phyloP scores from a whole-genome alignment of 2,113 vertebrate species.

The Alethe castanea region DNA sequence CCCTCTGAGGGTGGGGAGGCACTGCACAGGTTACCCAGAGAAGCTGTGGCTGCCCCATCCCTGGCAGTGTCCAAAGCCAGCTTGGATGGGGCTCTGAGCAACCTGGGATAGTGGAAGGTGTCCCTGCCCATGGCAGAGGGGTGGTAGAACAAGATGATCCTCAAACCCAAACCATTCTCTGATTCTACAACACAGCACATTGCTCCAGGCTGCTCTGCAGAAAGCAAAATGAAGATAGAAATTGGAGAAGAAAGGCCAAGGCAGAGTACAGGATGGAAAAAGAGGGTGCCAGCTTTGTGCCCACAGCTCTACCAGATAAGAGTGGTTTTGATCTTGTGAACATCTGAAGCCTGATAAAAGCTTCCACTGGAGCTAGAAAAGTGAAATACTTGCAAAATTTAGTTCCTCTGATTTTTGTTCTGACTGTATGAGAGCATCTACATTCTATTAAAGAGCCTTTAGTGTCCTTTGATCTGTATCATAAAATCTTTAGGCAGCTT shows the following conservation, averaged over 20 bases:
- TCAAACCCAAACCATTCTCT: background rate
- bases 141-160: background rate
- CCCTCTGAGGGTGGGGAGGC: background rate
- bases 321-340: background rate
- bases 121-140: background rate
- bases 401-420: background rate
- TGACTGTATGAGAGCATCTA: background rate
- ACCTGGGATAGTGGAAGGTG: background rate
- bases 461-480: background rate
- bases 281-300: background rate
- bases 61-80: background rate
- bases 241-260: background rate
- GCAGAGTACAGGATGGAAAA: background rate
- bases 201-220: background rate
- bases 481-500: background rate
- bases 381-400: background rate
- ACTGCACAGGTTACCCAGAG: background rate
- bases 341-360: background rate
- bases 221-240: background rate
- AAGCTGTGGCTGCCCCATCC: background rate
- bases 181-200: background rate
- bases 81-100: fast-evolving
- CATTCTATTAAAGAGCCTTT: background rate
- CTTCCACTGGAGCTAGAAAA: background rate
- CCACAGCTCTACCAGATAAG: background rate